Percentiles rank a stretch among this genome's conserved stretches.
Conservation (phyloP, 2,888 invertebrate species). For the Stenolophus ochropezus region DNA sequence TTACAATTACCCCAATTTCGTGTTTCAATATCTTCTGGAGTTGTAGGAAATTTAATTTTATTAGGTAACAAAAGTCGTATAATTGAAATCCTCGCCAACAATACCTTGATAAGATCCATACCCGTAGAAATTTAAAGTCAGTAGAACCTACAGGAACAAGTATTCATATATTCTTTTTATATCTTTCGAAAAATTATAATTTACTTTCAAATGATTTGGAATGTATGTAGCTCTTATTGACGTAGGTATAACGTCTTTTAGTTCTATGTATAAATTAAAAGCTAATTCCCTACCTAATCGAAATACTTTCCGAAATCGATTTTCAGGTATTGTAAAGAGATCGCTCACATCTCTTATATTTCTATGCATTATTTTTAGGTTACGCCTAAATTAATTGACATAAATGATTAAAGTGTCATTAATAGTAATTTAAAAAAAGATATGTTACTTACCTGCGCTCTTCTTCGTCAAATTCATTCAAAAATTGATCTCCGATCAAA, state of each 20-base stretch:
- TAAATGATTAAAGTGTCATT: background rate
- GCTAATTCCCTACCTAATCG: background rate
- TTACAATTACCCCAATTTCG: no score
- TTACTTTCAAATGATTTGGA: slow-evolving; percentile 3
- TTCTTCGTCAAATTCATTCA: background rate
- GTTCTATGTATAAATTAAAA: background rate
- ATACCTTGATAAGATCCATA: background rate
- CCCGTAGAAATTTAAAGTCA: slow-evolving; percentile 3
- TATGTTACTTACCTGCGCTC: background rate
- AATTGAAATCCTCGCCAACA: background rate
- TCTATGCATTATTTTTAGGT: background rate
- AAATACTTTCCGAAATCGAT: background rate
- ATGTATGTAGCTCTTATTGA: background rate
- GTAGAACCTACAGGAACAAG: background rate
- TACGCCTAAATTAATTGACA: background rate
- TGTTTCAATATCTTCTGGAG: background rate
- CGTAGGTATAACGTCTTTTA: background rate
- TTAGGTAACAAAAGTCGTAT: background rate
- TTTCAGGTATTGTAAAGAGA: background rate
- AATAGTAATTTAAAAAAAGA: background rate
- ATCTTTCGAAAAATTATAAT: no score
- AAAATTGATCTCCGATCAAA: background rate
- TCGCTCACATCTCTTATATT: no score
- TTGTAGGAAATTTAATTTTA: background rate
- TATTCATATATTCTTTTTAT: no score